Base-by-base conservation (phyloP, 2,113 vertebrate species). In the Lampris incognitus region DNA sequence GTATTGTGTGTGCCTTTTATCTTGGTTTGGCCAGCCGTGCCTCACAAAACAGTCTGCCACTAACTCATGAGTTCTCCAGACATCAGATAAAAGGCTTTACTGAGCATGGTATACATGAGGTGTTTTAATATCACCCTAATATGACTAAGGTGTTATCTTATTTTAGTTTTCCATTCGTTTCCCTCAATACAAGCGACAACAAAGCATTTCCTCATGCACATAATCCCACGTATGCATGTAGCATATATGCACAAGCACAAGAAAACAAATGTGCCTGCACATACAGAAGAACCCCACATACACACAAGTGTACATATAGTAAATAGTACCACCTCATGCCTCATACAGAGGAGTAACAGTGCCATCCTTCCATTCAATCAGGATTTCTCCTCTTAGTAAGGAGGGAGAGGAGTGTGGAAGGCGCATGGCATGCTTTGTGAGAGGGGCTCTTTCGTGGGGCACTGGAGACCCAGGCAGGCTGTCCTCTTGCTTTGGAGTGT, bases 351-450 rank as follows among this genome's bases (percentile, higher is more conserved):
- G 95, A 0, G 96, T 96, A 59, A 96, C 81, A 0, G 92, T 96
- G 24, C 95, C 94, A 0, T 96, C 95, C 76, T 97, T 97, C 95
- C 94, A 97, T 78, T 96, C 94, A 0, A 97, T 95, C 55, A 96
- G 89, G 84, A 96, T 96, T 85, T 97, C 95, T 42, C 95, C 95
- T 0, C 38, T 93, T 44, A 89, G 93, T 40, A 94, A 74, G 11
- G 90, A 86, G 39, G 96, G 91, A 8, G 94, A 91, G n/a, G 68
- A 82, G 56, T 94, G 91, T 0, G 92, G 88, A 74, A 88, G 63
- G 40, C 60, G 54, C 89, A 91, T 85, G 65, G 85, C 91, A 67
- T 92, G 62, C 76, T 86, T 85, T 4, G 93, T 94, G 37, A 95
- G 90, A 1, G 87, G 88, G 3, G 92, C 92, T 79, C 92, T 87